phyloP scores from a whole-genome alignment of 1,140 invertebrate genomes.

The Trichonephila inaurata region DNA sequence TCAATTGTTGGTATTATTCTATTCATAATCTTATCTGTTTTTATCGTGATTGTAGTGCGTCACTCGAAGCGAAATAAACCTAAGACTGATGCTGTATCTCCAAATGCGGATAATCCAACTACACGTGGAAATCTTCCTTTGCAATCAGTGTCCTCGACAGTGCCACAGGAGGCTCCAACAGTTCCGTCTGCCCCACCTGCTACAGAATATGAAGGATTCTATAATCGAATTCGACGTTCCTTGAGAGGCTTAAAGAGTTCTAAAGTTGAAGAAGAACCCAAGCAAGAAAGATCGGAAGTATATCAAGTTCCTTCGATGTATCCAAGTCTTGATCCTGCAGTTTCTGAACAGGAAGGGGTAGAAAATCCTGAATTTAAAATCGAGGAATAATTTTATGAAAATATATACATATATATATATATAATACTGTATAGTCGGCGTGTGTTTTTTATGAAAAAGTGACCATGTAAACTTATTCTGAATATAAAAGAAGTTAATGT shows the following conservation, averaged over 20 bases:
- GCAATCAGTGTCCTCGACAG: neutral
- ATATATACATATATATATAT: too few species aligned
- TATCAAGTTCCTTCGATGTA: constrained; percentile 61
- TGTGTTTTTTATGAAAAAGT: too few species aligned
- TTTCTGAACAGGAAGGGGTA: neutral
- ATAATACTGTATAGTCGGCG: too few species aligned
- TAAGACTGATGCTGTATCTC: neutral
- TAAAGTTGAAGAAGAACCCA: neutral
- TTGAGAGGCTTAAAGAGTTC: neutral
- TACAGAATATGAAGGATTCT: neutral
- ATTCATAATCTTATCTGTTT: neutral
- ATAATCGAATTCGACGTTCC: constrained; percentile 44
- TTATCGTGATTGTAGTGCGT: constrained; percentile 12
- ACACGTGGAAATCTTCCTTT: neutral
- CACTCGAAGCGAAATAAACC: neutral
- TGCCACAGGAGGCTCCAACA: neutral
- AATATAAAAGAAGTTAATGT: too few species aligned
- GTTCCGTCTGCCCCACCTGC: neutral
- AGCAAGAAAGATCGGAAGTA: neutral
- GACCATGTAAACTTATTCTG: too few species aligned
- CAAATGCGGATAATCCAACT: neutral
- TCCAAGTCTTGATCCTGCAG: constrained; percentile 32
- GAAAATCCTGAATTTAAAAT: constrained; percentile 28
- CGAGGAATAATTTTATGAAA: neutral
- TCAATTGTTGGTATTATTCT: neutral